Conservation (phyloP, 37 sponge, comb jelly and placozoan genomes). For the Cliona cf. orientalis region DNA sequence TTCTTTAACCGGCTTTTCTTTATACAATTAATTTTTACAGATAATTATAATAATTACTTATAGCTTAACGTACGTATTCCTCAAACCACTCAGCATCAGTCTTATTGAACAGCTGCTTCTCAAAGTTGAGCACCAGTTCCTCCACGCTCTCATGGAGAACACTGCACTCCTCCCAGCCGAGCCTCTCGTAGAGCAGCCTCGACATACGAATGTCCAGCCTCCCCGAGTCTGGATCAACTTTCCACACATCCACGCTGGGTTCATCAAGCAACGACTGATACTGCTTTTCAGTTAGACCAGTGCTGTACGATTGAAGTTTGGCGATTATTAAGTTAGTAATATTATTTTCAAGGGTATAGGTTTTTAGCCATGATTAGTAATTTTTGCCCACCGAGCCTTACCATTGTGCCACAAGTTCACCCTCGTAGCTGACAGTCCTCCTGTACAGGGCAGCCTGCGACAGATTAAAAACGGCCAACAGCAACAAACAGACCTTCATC, state of each 20-base stretch:
- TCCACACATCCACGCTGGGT: no score
- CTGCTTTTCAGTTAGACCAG: no score
- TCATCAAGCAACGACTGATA: conserved; percentile 27
- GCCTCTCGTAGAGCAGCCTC: neutral
- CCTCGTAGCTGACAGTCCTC: conserved; percentile 46
- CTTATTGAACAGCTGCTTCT: conserved; percentile 29
- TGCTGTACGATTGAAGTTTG: no score
- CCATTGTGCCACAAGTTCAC: conserved; percentile 58
- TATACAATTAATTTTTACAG: no score
- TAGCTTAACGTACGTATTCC: conserved; percentile 44
- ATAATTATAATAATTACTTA: neutral
- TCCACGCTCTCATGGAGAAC: conserved; percentile 32
- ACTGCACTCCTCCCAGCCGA: conserved; percentile 25
- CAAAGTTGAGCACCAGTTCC: conserved; percentile 26
- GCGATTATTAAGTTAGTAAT: no score
- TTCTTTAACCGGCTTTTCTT: no score
- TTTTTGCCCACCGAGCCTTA: no score
- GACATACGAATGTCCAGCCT: conserved; percentile 31
- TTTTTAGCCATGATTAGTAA: no score
- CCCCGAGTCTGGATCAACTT: conserved; percentile 8
- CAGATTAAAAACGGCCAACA: no score
- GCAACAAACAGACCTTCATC: no score
- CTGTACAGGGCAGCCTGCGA: conserved; percentile 13
- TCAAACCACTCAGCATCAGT: conserved; percentile 51
- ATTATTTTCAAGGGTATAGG: no score